Base-by-base conservation (phyloP, 1,140 invertebrate species). In the Hyles vespertilio region DNA sequence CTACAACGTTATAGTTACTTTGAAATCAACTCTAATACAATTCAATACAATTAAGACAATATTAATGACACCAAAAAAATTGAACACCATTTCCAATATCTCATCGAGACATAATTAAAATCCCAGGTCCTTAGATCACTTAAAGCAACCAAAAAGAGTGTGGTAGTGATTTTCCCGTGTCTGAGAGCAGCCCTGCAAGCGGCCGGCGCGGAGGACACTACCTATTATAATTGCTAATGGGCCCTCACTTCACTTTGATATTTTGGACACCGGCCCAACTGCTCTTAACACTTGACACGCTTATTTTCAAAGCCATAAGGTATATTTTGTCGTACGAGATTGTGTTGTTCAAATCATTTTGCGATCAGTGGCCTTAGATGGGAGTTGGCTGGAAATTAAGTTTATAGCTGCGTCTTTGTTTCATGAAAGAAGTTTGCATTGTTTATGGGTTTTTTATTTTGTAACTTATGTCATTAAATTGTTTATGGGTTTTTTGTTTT, bases 221-320 rank as follows among this genome's bases (percentile, higher is more conserved):
- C 45, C 70, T 57, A 82, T 83, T 80, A 83, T 79, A 79, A 80
- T 80, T 80, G 80, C 74, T 83, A 83, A 80, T 82, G 72, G 61
- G 63, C 59, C 59, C 63, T 56, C 63, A 62, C 33, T 63, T 56
- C 62, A 62, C 67, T 65, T 69, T 69, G 60, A 70, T 70, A 70
- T 70, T 70, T 67, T 59, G 67, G 60, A 57, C 56, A 68, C 54
- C 49, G 56, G 49, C 47, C 61, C 57, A 54, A 57, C 32, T 9
- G 22, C 54, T 12, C 32, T 7, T 22, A 44, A 32, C 11, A 22
- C 9, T 51, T 51, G 8, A 32, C 7, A 22, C 1, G 52, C 51
- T 51, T 65, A 72, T 63, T 9, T 2, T 11, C 7, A 47, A 44
- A 5, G 52, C 5, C 40, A 58, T 63, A 76, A 61, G 66, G 64